Evolutionary conservation across 2,113 vertebrate species (phyloP).

Genomic region (Potamarius usumacintae): DNA sequence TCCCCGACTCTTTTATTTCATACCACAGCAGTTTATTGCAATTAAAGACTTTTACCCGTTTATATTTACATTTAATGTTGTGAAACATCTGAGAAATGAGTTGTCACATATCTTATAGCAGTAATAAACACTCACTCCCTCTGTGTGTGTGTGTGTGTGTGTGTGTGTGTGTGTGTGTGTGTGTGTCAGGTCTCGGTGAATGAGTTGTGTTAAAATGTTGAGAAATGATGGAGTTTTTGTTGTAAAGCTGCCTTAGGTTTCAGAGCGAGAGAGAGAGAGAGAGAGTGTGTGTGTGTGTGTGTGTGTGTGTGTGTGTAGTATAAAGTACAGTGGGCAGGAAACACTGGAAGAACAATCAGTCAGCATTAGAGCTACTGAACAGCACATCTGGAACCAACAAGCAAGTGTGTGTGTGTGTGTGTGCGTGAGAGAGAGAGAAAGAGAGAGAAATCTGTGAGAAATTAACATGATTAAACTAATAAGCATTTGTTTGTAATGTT

Average conservation of each 20-base stretch:
- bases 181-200: neutral
- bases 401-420: neutral
- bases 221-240: neutral
- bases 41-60: neutral
- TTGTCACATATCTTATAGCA: neutral
- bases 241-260: neutral
- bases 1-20: neutral
- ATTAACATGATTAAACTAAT: neutral
- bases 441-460: neutral
- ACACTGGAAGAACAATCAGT: neutral
- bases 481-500: neutral
- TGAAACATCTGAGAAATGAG: no score
- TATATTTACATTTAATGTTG: no score
- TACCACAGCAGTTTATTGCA: neutral
- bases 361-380: neutral
- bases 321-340: constrained; percentile 1
- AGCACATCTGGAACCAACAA: constrained; percentile 18
- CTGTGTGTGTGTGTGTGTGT: no score
- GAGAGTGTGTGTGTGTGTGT: neutral
- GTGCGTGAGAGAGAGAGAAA: no score
- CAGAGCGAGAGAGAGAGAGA: neutral
- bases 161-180: neutral
- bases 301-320: constrained; percentile 5
- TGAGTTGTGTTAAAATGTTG: neutral
- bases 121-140: no score